phyloP scores from a whole-genome alignment of 30 jellyfish, hydroid and myxozoan genomes.

The Aurelia sp. region DNA sequence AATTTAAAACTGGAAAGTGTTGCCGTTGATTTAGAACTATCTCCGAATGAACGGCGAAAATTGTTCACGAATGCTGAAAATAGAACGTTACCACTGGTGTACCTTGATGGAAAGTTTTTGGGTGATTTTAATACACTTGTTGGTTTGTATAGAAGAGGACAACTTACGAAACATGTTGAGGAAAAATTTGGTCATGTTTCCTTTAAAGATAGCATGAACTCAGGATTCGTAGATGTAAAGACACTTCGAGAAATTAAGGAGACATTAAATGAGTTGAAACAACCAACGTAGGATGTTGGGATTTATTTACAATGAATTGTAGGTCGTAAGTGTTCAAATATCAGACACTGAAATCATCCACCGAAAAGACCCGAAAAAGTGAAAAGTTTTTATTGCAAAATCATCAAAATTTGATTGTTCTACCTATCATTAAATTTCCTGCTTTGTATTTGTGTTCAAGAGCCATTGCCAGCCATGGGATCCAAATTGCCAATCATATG shows the following conservation, averaged over 20 bases:
- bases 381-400: too few species aligned
- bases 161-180: constrained; percentile 22
- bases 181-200: constrained; percentile 26
- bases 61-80: constrained; percentile 46
- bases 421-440: too few species aligned
- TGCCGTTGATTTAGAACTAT: constrained; percentile 77
- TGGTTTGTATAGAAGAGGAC: constrained; percentile 60
- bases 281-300: neutral
- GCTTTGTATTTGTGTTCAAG: too few species aligned
- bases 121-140: constrained; percentile 74
- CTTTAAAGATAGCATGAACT: neutral
- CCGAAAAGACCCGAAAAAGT: too few species aligned
- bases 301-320: too few species aligned
- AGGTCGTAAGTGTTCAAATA: too few species aligned
- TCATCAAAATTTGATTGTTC: too few species aligned
- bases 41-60: constrained; percentile 58
- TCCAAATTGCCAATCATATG: too few species aligned
- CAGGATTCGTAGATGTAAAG: constrained; percentile 45
- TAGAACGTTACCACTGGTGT: constrained; percentile 68
- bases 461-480: too few species aligned
- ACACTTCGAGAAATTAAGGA: constrained; percentile 35
- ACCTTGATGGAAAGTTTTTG: constrained; percentile 54
- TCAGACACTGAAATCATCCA: too few species aligned
- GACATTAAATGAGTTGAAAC: constrained; percentile 26
- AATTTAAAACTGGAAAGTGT: constrained; percentile 47